Evolutionary conservation across 2,888 invertebrate genomes (phyloP).

Genomic region (Cantharis nigra): DNA sequence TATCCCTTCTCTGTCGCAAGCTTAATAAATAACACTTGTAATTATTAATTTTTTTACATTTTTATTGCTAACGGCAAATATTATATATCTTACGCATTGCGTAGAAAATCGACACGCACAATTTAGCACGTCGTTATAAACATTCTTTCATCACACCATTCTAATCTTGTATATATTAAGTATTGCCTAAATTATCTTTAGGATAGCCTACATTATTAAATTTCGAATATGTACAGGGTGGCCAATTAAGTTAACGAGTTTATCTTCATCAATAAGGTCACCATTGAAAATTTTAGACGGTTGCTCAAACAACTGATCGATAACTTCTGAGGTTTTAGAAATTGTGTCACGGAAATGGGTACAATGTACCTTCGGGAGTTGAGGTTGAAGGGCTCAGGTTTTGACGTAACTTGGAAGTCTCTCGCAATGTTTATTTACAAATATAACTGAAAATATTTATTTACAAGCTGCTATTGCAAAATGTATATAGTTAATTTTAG

Average conservation of each 20-base stretch:
- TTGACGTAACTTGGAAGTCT: not conserved
- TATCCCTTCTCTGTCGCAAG: constrained; percentile 3
- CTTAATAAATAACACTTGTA: constrained; percentile 19
- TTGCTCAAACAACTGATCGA: not conserved
- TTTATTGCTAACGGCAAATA: constrained; percentile 22
- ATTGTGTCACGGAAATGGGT: not conserved
- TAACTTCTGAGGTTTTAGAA: not conserved
- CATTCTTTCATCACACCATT: constrained; percentile 5
- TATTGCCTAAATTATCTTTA: not conserved
- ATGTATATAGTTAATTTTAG: not conserved
- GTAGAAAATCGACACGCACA: constrained; percentile 9
- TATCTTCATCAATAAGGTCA: not conserved
- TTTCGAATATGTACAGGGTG: not conserved
- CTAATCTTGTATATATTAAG: not conserved
- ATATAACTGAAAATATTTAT: not conserved
- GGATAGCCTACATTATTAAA: not conserved
- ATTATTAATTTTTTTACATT: constrained; percentile 8
- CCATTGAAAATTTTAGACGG: not conserved
- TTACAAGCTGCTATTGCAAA: not conserved
- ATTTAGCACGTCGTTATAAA: constrained; percentile 19
- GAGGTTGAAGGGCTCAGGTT: not conserved
- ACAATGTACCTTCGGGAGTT: not conserved
- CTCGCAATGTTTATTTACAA: not conserved
- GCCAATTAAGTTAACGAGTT: not conserved
- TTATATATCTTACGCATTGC: constrained; percentile 7